Percentiles rank a stretch among this genome's conserved stretches.
phyloP scores from a whole-genome alignment of 2,888 invertebrate genomes.

The Lampropteryx suffumata region DNA sequence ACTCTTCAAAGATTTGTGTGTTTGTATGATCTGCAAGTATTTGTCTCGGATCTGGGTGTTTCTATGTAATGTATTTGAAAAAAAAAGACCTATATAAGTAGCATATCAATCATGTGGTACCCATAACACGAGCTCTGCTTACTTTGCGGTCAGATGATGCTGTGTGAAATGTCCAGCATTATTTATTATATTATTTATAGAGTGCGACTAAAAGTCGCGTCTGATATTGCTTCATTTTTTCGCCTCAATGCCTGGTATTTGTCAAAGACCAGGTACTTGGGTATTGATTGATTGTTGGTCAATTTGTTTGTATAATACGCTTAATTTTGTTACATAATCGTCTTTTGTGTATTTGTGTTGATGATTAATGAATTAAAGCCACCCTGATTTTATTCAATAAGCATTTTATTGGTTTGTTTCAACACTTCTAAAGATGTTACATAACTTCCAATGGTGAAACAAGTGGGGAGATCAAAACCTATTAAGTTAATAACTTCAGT shows the following conservation, averaged over 20 bases:
- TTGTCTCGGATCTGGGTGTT: too few species aligned
- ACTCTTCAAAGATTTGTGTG: too few species aligned
- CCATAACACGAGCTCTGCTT: too few species aligned
- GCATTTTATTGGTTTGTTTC: slow-evolving; percentile 15
- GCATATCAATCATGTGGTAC: too few species aligned
- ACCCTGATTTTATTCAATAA: slow-evolving; percentile 19
- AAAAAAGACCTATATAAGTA: too few species aligned
- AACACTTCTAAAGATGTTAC: slow-evolving; percentile 1
- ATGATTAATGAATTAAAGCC: slow-evolving; percentile 22
- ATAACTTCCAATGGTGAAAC: background rate
- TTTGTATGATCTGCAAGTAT: too few species aligned
- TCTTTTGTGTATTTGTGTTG: slow-evolving; percentile 14
- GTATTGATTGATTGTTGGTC: slow-evolving; percentile 23
- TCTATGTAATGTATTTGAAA: too few species aligned
- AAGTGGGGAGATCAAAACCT: too few species aligned
- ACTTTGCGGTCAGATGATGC: too few species aligned
- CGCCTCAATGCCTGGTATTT: slow-evolving; percentile 20
- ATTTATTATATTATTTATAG: too few species aligned
- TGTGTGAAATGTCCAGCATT: too few species aligned
- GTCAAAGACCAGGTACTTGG: slow-evolving; percentile 18
- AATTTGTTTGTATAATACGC: slow-evolving; percentile 22
- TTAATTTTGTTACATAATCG: slow-evolving; percentile 21
- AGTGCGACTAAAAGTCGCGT: slow-evolving; percentile 3
- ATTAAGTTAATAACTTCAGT: too few species aligned
- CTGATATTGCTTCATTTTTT: background rate